Base-by-base conservation (phyloP, 2,797 vertebrate genomes). In the Enteromius mattozi region DNA sequence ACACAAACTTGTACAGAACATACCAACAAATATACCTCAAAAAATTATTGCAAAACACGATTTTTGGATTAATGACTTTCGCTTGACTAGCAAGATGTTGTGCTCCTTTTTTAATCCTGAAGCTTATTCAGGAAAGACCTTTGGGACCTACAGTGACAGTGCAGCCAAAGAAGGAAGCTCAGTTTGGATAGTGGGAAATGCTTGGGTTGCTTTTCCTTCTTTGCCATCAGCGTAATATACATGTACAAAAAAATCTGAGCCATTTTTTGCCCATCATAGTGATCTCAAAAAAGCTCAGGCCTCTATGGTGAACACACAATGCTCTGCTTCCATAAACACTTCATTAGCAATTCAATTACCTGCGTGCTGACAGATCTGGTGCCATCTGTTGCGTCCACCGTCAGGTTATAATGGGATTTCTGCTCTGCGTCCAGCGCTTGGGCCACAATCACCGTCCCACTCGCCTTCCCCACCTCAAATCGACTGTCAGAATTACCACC, bases 401-500 rank as follows among this genome's bases (percentile, higher is more conserved):
- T 99, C 95, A 99, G 94, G 95, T 99, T 99, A 92, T 99, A 99
- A 96, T 94, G 96, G 92, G 97, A 98, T 93, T 97, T 99, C 91
- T 97, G 96, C 91, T 99, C 98, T 27, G 97, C 95, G 92, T 99
- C 97, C 88, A 99, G 97, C 87, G 96, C 96, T 92, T 94, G 96
- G 12, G 98, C 98, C 4, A 99, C 94, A 90, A 99, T 96, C 92
- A 99, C 90, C 83, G 98, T 99, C 88, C 98, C 98, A 7, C 97
- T 97, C 92, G 97, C 96, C 92, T 98, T 99, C 92, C 97, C 97
- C 92, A 99, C 97, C 92, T 99, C 98, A 90, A 99, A 99, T 86
- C 96, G 96, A 94, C 97, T 99, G 94, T 99, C 97, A 85, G 96
- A 96, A 95, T 99, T 99, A 91, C 98, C 98, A 95, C 98, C 98